Conservation (phyloP, 2,797 vertebrate genomes). For the Betta splendens region DNA sequence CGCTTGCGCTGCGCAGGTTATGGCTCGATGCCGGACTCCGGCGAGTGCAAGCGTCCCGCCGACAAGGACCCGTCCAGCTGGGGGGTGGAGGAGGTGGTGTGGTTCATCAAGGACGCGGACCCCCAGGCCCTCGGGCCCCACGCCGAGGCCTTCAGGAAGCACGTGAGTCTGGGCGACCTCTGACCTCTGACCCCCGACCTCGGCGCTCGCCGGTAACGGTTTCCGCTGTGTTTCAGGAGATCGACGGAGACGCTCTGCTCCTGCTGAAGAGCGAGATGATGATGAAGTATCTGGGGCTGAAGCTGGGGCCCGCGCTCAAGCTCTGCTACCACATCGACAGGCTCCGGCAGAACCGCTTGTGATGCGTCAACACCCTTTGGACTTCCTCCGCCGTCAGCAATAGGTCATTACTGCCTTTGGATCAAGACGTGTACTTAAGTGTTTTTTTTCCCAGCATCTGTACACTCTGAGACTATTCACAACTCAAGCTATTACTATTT, state of each 20-base stretch:
- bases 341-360: slow-evolving; percentile 92
- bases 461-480: slow-evolving; percentile 31
- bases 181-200: too few species aligned
- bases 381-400: slow-evolving; percentile 41
- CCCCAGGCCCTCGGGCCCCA: slow-evolving; percentile 95
- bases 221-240: slow-evolving; percentile 84
- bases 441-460: slow-evolving; percentile 18
- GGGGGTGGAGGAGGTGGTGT: slow-evolving; percentile 93
- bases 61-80: slow-evolving; percentile 91
- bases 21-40: slow-evolving; percentile 82
- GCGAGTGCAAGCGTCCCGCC: slow-evolving; percentile 79
- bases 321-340: slow-evolving; percentile 97
- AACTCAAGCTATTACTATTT: slow-evolving; percentile 23
- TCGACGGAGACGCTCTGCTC: slow-evolving; percentile 92
- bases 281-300: slow-evolving; percentile 98
- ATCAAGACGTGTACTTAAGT: not conserved
- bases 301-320: slow-evolving; percentile 94
- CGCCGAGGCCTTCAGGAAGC: slow-evolving; percentile 94
- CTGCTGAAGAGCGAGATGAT: slow-evolving; percentile 96
- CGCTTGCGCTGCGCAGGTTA: slow-evolving; percentile 76
- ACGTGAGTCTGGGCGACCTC: slow-evolving; percentile 80
- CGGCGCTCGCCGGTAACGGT: too few species aligned
- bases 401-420: slow-evolving; percentile 19
- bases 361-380: slow-evolving; percentile 51
- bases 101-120: slow-evolving; percentile 95